Evolutionary conservation across 2,888 invertebrate genomes (phyloP), one percentile per base, ranked within the genome.

Genomic region (Orthonychiurus folsomi): DNA sequence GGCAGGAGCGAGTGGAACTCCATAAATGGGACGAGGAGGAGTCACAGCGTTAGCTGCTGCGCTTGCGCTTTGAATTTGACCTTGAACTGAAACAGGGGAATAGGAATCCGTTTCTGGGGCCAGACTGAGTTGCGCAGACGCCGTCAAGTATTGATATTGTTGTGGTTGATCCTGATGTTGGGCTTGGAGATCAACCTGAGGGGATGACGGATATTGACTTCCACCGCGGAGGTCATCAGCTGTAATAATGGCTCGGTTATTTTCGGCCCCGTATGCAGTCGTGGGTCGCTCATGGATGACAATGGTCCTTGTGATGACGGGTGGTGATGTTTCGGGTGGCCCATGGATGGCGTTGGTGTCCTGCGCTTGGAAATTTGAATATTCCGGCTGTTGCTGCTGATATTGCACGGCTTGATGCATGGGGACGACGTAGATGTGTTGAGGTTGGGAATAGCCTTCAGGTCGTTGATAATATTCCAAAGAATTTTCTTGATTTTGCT

Each of bases 1-100:
- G 25, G 64, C 70, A n/a, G 72, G 72, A 21, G 70, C 72, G 2
- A 70, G 61, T 26, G 72, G 72, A 20, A 70, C 60, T 2, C 72
- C 72, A 52, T 72, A 72, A 28, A 70, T 48, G 2, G 72, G 69
- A 50, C 64, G 64, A 27, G 69, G 69, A 27, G 52, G 21, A 5
- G 20, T 28, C 53, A 55, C 28, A 1, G 23, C 61, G 57, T 25
- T 28, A 27, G 61, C 18, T 15, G 18, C 48, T 26, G 20, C 3
- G 21, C 23, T 27, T 60, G n/a, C 47, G 37, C 37, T 48, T 50
- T 27, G 50, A 52, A 2, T 21, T 23, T 12, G 63, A 56, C 55
- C 3, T 18, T 50, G 50, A 3, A 21, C 21, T 24, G 23, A 20
- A 12, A 48, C 48, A 15, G 48, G 48, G 15, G n/a, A 48, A n/a